These are phyloP conservation scores for Protula sp. DNA, from an alignment of 2,888 invertebrate genomes.

Conservation along the genomic window DNA sequence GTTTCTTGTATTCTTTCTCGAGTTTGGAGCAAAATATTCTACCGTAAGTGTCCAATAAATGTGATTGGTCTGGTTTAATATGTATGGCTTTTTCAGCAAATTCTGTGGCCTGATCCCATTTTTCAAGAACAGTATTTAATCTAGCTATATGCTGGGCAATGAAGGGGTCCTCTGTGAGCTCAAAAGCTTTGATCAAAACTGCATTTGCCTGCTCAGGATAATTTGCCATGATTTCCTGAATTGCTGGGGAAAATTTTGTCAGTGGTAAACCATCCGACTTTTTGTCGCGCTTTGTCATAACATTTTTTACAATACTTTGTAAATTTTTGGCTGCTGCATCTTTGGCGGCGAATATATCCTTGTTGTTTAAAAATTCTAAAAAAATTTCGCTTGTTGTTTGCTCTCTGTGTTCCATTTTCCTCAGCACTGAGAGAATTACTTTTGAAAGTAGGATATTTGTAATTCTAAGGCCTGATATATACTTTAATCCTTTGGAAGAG, in stretches of 20 bases:
- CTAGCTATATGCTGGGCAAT: constrained; percentile 34
- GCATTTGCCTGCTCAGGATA: constrained; percentile 24
- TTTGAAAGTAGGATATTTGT: constrained; percentile 23
- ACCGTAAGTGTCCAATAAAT: constrained; percentile 34
- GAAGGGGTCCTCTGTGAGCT: constrained; percentile 31
- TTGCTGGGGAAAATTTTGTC: constrained; percentile 29
- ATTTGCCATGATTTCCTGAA: constrained; percentile 22
- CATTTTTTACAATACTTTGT: constrained; percentile 23
- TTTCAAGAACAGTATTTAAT: constrained; percentile 26
- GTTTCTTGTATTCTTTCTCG: constrained; percentile 7
- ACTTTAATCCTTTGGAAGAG: constrained; percentile 16
- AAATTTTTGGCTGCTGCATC: constrained; percentile 14
- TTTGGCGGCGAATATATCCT: background rate
- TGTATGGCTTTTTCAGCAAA: constrained; percentile 24
- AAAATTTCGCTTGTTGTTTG: constrained; percentile 22
- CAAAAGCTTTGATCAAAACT: constrained; percentile 24
- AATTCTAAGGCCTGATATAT: constrained; percentile 21
- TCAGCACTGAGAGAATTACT: constrained; percentile 16
- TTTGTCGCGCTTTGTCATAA: constrained; percentile 25
- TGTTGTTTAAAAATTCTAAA: constrained; percentile 16
- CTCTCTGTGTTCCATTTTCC: background rate
- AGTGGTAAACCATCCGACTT: constrained; percentile 17
- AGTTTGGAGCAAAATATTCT: constrained; percentile 27
- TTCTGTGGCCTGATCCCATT: constrained; percentile 27
- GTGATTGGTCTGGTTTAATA: constrained; percentile 25